phyloP scores from a whole-genome alignment of 2,888 invertebrate species.

The Athalia cordata region DNA sequence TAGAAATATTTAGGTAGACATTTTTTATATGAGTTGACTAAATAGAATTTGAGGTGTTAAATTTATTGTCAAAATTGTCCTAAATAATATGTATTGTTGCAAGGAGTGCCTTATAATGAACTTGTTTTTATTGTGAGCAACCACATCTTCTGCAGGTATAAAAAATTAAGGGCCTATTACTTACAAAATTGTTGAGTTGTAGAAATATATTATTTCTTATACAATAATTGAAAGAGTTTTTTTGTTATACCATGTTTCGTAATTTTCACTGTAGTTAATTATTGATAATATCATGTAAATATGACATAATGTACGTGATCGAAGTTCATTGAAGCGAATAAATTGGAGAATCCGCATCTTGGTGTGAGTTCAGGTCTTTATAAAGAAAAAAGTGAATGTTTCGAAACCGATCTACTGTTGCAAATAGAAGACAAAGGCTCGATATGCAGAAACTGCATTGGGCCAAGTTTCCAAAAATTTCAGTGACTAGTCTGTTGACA shows the following conservation, averaged over 20 bases:
- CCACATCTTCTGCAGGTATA: slow-evolving; percentile 14
- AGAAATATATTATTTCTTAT: slow-evolving; percentile 38
- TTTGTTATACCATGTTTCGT: slow-evolving; percentile 1
- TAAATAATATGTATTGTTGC: slow-evolving; percentile 12
- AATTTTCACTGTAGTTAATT: slow-evolving; percentile 22
- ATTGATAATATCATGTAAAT: slow-evolving; percentile 17
- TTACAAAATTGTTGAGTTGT: slow-evolving; percentile 42
- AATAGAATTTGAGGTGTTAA: neutral
- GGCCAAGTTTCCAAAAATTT: neutral
- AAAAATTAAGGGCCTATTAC: slow-evolving; percentile 38
- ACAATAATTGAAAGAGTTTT: slow-evolving; percentile 33
- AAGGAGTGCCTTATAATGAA: slow-evolving; percentile 37
- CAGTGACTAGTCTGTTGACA: neutral
- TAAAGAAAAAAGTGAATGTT: neutral
- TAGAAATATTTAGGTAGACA: slow-evolving; percentile 1
- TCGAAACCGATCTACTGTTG: neutral
- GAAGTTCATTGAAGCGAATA: neutral
- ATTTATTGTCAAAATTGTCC: slow-evolving; percentile 27
- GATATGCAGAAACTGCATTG: slow-evolving; percentile 4
- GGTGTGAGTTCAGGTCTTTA: neutral
- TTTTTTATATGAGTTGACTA: slow-evolving; percentile 20
- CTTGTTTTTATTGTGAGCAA: slow-evolving; percentile 6
- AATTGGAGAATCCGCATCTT: neutral
- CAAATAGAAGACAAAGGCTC: neutral
- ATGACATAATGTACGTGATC: slow-evolving; percentile 2